Base-by-base conservation (phyloP, 2,888 invertebrate species). In the Drosophila quinaria region DNA sequence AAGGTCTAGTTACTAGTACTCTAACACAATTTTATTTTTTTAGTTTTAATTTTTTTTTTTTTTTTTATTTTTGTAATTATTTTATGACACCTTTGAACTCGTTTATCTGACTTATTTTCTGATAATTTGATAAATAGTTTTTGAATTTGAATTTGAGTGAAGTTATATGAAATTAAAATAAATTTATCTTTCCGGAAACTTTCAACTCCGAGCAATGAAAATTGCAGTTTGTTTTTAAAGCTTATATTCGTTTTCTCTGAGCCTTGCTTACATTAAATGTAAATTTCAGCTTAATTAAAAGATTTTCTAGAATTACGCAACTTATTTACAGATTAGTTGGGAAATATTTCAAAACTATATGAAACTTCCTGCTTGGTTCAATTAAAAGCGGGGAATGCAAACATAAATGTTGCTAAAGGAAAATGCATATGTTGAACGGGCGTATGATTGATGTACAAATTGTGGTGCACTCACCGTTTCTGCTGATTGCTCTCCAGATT, bases 401-500 rank as follows among this genome's bases (percentile, higher is more conserved):
- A n/a, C n/a, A 25, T 31, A 44, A 37, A 37, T 58, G 13, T 11
- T 11, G 19, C 33, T 4, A 15, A 33, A 47, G 31, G 29, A 11
- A 65, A 50, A 31, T 35, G 31, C 11, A 44, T 25, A 52, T 39
- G 59, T 49, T 13, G n/a, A 19, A 49, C 17, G 71, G 64, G 78
- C 81, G 79, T 81, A 79, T 79, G 82, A 79, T 78, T 78, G 74
- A 81, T 81, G 75, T 50, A 59, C 51, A 59, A 56, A 63, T 47
- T 79, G 55, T 50, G 49, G 25, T 17, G 47, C 51, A 87, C 86
- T 90, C 59, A 86, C 86, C 90, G 61, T 39, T 87, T 89, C 74
- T 81, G 85, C 79, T 87, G 88, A 72, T 84, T 88, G 68, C 82
- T 90, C 72, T 85, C 90, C 74, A 91, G 79, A 89, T 92, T 92